Conservation (phyloP, 2,888 invertebrate species). For the Eutolmus rufibarbis region DNA sequence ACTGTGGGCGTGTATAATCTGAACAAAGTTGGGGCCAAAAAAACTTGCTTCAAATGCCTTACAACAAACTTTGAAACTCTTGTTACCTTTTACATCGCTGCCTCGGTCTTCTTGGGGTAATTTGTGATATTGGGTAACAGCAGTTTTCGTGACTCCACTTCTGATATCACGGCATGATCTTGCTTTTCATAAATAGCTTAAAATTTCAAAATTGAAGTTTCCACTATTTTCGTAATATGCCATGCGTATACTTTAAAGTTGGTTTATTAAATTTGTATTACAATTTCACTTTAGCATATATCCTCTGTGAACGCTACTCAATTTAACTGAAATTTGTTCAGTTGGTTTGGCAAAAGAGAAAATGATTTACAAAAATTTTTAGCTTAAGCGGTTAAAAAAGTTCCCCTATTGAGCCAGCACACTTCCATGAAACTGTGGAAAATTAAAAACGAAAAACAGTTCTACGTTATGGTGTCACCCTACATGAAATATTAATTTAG, state of each 20-base stretch:
- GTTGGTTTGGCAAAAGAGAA: not conserved
- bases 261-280: not conserved
- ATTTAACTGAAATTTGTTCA: not conserved
- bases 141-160: slow-evolving; percentile 28
- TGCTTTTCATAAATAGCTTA: not conserved
- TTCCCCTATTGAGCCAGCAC: not conserved
- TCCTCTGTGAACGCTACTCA: not conserved
- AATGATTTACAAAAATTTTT: not conserved
- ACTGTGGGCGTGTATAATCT: slow-evolving; percentile 15
- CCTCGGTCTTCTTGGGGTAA: not conserved
- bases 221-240: not conserved
- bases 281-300: not conserved
- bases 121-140: slow-evolving; percentile 22
- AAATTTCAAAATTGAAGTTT: not conserved
- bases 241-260: not conserved
- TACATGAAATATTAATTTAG: not conserved
- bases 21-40: not conserved
- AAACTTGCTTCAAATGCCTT: not conserved
- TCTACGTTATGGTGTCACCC: not conserved
- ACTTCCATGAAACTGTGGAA: not conserved
- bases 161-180: not conserved
- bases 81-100: not conserved
- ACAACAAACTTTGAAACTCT: not conserved
- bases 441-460: not conserved
- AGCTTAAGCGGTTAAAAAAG: not conserved